Base-by-base conservation (phyloP, 2,888 invertebrate genomes). In the Sepioteuthis lessoniana region DNA sequence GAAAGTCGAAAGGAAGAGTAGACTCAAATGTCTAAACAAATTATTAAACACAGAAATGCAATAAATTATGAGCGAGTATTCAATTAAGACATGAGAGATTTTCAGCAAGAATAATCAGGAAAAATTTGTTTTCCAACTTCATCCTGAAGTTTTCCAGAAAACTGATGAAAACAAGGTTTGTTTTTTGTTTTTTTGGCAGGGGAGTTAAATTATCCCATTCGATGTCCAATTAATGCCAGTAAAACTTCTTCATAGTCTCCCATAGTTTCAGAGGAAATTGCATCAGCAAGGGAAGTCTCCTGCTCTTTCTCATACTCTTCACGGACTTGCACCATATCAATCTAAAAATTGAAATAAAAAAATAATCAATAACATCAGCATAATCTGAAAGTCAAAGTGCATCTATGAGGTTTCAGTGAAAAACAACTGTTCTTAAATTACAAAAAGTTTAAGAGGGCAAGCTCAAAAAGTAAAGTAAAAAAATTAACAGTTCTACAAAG, bases 251-350 rank as follows among this genome's bases (percentile, higher is more conserved):
- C 94, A 94, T 95, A 95, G 93, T 95, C 95, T 50, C 95, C 95
- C 90, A 94, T 94, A 25, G 95, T 94, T 93, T 95, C 95, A 25
- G 94, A 95, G 90, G 95, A 95, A 94, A 96, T 96, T 93, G 96
- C 95, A 94, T 95, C 95, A 60, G 94, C 95, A 93, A 96, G 94
- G 1, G 95, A 94, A 93, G 96, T 96, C 28, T 95, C 95, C 90
- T 96, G 95, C 94, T 94, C 94, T n/a, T 94, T 94, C 91, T 95
- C 95, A 93, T 96, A 96, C 94, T 95, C 96, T 50, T 95, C 93
- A 76, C 96, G 95, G 55, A 96, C 95, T 93, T 94, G 94, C 28
- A 93, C 95, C 95, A 96, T 95, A 93, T 96, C 96, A 50, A 96
- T 94, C 96, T 96, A 94, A 42, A 94, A 94, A 76, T 38, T 76